phyloP scores from a whole-genome alignment of 2,888 invertebrate species.

The Ectemnius cavifrons region DNA sequence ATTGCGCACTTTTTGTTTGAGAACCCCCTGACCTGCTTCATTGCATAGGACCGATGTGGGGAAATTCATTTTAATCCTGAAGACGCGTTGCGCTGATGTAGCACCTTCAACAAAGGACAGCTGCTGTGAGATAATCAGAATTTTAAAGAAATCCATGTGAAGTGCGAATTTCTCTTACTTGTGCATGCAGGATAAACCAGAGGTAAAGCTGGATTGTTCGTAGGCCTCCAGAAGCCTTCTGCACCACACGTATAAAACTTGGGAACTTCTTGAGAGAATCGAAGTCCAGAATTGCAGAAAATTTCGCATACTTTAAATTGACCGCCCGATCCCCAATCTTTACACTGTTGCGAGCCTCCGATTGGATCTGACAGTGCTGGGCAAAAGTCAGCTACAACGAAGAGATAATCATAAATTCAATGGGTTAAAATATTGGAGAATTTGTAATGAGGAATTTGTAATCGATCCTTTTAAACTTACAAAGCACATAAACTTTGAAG shows the following conservation, averaged over 20 bases:
- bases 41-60: slow-evolving; percentile 98
- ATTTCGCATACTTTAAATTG: slow-evolving; percentile 98
- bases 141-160: too few species aligned
- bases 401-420: background rate
- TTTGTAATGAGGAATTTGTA: background rate
- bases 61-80: slow-evolving; percentile 96
- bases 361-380: slow-evolving; percentile 92
- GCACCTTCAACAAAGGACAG: slow-evolving; percentile 81
- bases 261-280: slow-evolving; percentile 96
- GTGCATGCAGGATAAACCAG: slow-evolving; percentile 95
- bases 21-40: slow-evolving; percentile 95
- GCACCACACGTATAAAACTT: slow-evolving; percentile 98
- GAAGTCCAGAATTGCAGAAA: slow-evolving; percentile 89
- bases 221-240: slow-evolving; percentile 98
- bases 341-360: slow-evolving; percentile 94
- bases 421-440: background rate
- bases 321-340: slow-evolving; percentile 97
- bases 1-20: slow-evolving; percentile 91
- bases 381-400: slow-evolving; percentile 90
- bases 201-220: slow-evolving; percentile 87
- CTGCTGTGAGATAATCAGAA: too few species aligned
- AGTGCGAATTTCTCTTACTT: slow-evolving; percentile 80
- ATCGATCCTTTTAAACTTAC: slow-evolving; percentile 80
- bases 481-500: slow-evolving; percentile 93
- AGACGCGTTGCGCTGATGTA: slow-evolving; percentile 95